Evolutionary conservation across 2,113 vertebrate species (phyloP).

Genomic region (Corythornis vintsioides): DNA sequence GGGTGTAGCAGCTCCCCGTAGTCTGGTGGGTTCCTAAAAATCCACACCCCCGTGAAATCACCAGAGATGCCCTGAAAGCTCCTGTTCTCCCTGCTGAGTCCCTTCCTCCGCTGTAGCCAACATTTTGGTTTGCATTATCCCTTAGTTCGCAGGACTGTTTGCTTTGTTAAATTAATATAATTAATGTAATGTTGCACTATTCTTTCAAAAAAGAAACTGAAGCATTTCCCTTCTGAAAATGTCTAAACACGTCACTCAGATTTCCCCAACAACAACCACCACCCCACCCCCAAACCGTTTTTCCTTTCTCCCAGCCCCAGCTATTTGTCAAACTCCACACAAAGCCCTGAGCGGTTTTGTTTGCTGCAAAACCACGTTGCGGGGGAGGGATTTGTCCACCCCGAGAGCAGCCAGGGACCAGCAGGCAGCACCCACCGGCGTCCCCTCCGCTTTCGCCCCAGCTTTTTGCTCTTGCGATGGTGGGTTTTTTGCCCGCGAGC

Average conservation of each 20-base stretch:
- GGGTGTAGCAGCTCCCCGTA: neutral
- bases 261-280: neutral
- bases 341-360: neutral
- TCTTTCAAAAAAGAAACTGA: neutral
- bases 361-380: neutral
- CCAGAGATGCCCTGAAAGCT: neutral
- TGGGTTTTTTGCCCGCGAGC: rapidly evolving
- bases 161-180: neutral
- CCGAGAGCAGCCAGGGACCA: neutral
- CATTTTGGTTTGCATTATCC: neutral
- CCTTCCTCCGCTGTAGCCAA: neutral
- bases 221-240: neutral
- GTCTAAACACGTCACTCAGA: neutral
- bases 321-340: neutral
- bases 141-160: neutral
- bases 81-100: neutral
- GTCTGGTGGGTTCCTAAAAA: neutral
- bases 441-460: too few relatives aligned
- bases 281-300: neutral
- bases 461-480: rapidly evolving
- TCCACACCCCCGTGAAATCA: neutral
- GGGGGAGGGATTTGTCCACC: neutral
- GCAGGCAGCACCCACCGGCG: neutral
- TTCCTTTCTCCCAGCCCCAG: neutral
- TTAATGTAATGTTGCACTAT: neutral